Evolutionary conservation across 2,113 vertebrate species (phyloP).

Genomic region (Cebus imitator): DNA sequence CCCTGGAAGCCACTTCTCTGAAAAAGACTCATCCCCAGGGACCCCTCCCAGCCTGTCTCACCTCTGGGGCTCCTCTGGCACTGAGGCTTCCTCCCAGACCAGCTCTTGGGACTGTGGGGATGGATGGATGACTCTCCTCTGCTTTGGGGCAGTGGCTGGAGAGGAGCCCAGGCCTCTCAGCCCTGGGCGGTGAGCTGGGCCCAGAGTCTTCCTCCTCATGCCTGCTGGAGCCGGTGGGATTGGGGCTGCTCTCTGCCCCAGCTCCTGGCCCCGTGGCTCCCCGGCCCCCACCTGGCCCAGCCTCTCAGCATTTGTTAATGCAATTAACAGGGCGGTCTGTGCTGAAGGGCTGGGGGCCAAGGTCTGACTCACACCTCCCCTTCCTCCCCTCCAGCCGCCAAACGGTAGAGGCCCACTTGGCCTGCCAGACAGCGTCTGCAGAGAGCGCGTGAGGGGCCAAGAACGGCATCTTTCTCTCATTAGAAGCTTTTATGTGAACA

Average conservation of each 20-base stretch:
- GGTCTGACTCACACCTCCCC: slow-evolving; percentile 85
- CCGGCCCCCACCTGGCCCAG: slow-evolving; percentile 40
- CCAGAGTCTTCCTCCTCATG: background rate
- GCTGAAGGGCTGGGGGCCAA: slow-evolving; percentile 81
- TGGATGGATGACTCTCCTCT: background rate
- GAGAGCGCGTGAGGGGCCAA: slow-evolving; percentile 78
- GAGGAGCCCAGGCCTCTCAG: background rate
- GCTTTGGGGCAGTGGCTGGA: background rate
- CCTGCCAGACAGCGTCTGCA: slow-evolving; percentile 85
- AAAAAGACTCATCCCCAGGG: background rate
- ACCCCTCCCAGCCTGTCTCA: background rate
- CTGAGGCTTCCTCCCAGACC: background rate
- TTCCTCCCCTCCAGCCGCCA: slow-evolving; percentile 78
- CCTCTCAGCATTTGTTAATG: slow-evolving; percentile 65
- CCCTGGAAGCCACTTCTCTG: background rate
- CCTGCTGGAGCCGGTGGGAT: background rate
- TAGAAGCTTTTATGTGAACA: slow-evolving; percentile 83
- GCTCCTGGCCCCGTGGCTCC: background rate
- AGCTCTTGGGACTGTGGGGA: background rate
- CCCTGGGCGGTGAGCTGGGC: background rate
- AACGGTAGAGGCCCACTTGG: slow-evolving; percentile 84
- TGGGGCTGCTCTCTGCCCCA: slow-evolving; percentile 41
- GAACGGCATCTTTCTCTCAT: slow-evolving; percentile 87
- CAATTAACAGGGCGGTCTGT: slow-evolving; percentile 74
- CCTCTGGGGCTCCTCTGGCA: background rate